phyloP scores from a whole-genome alignment of 1,140 invertebrate species.

The Zophobas morio region DNA sequence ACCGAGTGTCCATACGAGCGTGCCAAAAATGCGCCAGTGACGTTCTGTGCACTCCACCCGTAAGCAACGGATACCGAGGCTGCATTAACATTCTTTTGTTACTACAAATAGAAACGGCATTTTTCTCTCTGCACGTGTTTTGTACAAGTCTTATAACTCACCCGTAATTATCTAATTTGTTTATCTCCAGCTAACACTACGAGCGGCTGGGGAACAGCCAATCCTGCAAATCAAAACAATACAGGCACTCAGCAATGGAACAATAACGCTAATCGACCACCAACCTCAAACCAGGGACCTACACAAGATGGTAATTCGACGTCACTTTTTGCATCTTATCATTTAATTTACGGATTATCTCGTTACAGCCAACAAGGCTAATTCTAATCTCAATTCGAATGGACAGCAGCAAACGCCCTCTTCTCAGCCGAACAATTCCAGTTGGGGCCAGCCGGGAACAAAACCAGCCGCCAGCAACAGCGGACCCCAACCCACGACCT shows the following conservation, averaged over 20 bases:
- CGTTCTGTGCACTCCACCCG: too few species aligned
- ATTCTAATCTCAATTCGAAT: slow-evolving; percentile 61
- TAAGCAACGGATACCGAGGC: too few species aligned
- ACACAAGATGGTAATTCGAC: slow-evolving; percentile 64
- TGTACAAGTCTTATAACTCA: not conserved
- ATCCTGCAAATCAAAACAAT: slow-evolving; percentile 68
- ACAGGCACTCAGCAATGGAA: slow-evolving; percentile 74
- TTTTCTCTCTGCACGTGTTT: too few species aligned
- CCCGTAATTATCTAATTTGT: slow-evolving; percentile 13
- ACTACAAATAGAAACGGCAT: too few species aligned
- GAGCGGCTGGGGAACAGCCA: slow-evolving; percentile 71
- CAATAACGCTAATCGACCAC: slow-evolving; percentile 73
- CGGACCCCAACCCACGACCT: slow-evolving; percentile 49
- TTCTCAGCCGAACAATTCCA: slow-evolving; percentile 57
- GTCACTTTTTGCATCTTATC: not conserved
- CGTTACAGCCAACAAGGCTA: slow-evolving; percentile 64
- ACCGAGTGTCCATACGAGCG: too few species aligned
- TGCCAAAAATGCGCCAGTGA: too few species aligned
- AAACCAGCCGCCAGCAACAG: slow-evolving; percentile 54
- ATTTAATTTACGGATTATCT: not conserved
- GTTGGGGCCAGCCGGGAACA: slow-evolving; percentile 60
- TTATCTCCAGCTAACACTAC: slow-evolving; percentile 69
- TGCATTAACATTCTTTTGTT: too few species aligned
- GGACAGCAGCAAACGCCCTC: slow-evolving; percentile 64
- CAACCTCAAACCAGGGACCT: slow-evolving; percentile 71